These are phyloP conservation scores for Scaptomyza reducta DNA, from an alignment of 2,888 invertebrate genomes.

Conservation along the genomic window DNA sequence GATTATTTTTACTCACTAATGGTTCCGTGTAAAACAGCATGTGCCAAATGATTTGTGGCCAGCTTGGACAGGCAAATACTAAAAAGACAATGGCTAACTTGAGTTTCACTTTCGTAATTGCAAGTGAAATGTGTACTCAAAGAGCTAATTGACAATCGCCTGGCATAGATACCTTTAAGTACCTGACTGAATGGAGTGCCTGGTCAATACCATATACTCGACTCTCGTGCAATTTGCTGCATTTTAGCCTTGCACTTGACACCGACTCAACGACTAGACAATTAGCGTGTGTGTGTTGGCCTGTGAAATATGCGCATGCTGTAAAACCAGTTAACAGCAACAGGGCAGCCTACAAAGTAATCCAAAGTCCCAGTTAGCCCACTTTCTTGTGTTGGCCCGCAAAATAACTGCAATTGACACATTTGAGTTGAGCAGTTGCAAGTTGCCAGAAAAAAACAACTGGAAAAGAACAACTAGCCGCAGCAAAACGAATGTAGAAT, in stretches of 20 bases:
- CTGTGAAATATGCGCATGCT: slow-evolving; percentile 51
- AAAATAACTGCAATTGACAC: slow-evolving; percentile 46
- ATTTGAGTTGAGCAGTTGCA: slow-evolving; percentile 22
- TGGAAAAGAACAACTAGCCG: neutral
- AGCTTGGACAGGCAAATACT: neutral
- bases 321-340: slow-evolving; percentile 48
- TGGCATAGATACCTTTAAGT: slow-evolving; percentile 22
- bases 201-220: slow-evolving; percentile 40
- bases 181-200: slow-evolving; percentile 28
- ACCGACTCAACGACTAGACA: slow-evolving; percentile 40
- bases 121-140: slow-evolving; percentile 36
- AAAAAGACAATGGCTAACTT: slow-evolving; percentile 26
- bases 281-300: slow-evolving; percentile 45
- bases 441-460: slow-evolving; percentile 10
- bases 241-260: slow-evolving; percentile 67
- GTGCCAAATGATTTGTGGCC: slow-evolving; percentile 20
- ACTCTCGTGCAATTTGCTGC: slow-evolving; percentile 10
- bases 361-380: slow-evolving; percentile 53
- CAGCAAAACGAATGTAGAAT: neutral
- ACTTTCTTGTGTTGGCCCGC: slow-evolving; percentile 46
- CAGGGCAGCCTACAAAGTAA: slow-evolving; percentile 25
- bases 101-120: slow-evolving; percentile 50
- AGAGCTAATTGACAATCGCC: slow-evolving; percentile 42
- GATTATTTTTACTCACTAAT: neutral
- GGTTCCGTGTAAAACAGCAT: slow-evolving; percentile 35